Evolutionary conservation across 2,888 invertebrate genomes (phyloP).

Genomic region (Pandemis cinnamomeana): DNA sequence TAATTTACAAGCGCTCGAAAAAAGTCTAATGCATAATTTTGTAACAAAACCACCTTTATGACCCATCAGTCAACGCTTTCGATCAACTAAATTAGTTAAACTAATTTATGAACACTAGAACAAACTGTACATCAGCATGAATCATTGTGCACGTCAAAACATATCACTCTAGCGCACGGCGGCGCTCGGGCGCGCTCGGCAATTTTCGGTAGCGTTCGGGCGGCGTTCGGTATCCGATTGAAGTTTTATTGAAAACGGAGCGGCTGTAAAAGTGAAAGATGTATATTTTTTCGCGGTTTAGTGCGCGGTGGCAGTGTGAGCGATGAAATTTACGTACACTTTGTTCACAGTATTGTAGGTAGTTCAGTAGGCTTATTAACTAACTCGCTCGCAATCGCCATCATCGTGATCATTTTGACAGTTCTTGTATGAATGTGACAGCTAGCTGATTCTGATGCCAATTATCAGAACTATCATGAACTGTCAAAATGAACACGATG

Average conservation of each 20-base stretch:
- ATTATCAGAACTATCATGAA: too few relatives aligned
- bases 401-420: too few relatives aligned
- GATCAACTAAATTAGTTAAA: conserved; percentile 17
- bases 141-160: conserved; percentile 34
- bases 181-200: neutral
- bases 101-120: conserved; percentile 8
- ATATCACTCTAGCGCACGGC: conserved; percentile 1
- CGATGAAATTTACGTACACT: conserved; percentile 41
- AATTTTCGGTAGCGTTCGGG: neutral
- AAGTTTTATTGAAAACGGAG: conserved; percentile 52
- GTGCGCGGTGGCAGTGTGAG: conserved; percentile 48
- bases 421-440: too few relatives aligned
- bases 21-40: neutral
- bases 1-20: neutral
- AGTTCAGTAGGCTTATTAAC: too few relatives aligned
- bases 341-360: too few relatives aligned
- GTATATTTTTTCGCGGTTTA: conserved; percentile 60
- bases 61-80: neutral
- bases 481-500: too few relatives aligned
- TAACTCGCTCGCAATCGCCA: too few relatives aligned
- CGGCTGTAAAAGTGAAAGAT: conserved; percentile 59
- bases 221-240: conserved; percentile 14
- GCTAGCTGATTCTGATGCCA: too few relatives aligned
- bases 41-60: conserved; percentile 7
- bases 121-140: conserved; percentile 23